Evolutionary conservation across 2,888 invertebrate genomes (phyloP), one percentile per base, ranked within the genome.

Genomic region (Brachyopa scutellaris): DNA sequence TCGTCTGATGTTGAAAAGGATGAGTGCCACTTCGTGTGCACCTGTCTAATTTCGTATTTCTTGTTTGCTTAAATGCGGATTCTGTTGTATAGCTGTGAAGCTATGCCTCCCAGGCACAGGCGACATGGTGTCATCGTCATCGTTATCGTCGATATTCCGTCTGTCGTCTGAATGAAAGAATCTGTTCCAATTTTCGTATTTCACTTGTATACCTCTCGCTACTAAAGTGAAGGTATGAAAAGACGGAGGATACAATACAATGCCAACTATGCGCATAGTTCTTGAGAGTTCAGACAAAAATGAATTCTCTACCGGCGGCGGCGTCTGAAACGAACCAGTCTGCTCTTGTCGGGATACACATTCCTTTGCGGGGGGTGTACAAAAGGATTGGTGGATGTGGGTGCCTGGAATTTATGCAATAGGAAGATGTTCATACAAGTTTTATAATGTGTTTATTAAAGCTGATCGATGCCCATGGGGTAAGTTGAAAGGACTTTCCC

Each of bases 31-130:
- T 80, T 38, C 4, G 26, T 26, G 26, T 70, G 62, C 76, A 80
- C 80, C 76, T 80, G 80, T 80, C 80, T 80, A 64, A 76, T 80
- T 76, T 80, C 40, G 40, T 69, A 74, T 57, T 57, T 62, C 17
- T 70, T 49, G 36, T 26, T 57, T 62, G 47, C 17, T 55, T 7
- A 49, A 57, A 55, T 31, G 59, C 23, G 62, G 31, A 70, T 57
- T 69, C 31, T 29, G 15, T 55, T 59, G 31, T 29, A 61, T 21
- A 53, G 55, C 47, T 55, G 6, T 45, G 11, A 53, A 55, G 51
- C n/a, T n/a, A 51, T 53, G 70, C 31, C 47, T 70, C 31, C 9
- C 47, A 53, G 45, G 19, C 69, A 38, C 49, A 17, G 64, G 51
- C 66, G 21, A 66, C 49, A 53, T 45, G 45, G 23, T 51, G 51